Evolutionary conservation across 1,140 invertebrate species (phyloP), one percentile per base, ranked within the genome.

Genomic region (Sesamia nonagrioides): DNA sequence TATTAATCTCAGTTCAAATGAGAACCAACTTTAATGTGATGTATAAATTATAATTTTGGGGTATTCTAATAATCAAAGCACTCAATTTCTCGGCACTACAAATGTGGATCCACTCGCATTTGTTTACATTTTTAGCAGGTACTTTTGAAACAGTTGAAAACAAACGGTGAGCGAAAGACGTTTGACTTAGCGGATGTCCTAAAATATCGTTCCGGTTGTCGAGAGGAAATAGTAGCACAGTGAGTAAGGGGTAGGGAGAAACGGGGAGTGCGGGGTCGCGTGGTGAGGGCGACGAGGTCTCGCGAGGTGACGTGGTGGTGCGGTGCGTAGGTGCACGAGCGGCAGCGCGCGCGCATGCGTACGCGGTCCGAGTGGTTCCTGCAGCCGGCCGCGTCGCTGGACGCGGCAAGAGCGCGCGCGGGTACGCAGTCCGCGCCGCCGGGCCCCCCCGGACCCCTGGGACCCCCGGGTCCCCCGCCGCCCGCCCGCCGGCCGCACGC

Each of bases 311-410:
- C 17, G 72, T 76, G 83, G 84, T 84, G 87, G 86, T 84, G 86
- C 86, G 27, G 27, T 27, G 88, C 84, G 90, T 95, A 98, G 97
- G 98, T 99, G 78, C 98, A 99, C 95, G 98, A 99, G 95, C 96
- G 98, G 91, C 98, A 99, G 96, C 97, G 98, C 74, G 98, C 97
- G 91, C 96, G 98, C 83, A 99, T 99, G 98, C 96, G 97, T 92
- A 98, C 98, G 58, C 96, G 98, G 85, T 98, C 98, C 58, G 98
- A 99, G 93, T 99, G 98, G 98, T 99, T 99, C 95, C 96, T 99
- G 88, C 97, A 97, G 83, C 97, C 97, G 60, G 96, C 97, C 68
- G 95, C 95, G 88, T 92, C 96, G 94, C 88, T 94, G 93, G 87
- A 96, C 92, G 91, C 96, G 93, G 84, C 94, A 89, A 84, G 95